A percentile compares a stretch with the other conserved stretches of the same genome.
Conservation (phyloP, 2,888 invertebrate species). For the Matsumyia berberina region DNA sequence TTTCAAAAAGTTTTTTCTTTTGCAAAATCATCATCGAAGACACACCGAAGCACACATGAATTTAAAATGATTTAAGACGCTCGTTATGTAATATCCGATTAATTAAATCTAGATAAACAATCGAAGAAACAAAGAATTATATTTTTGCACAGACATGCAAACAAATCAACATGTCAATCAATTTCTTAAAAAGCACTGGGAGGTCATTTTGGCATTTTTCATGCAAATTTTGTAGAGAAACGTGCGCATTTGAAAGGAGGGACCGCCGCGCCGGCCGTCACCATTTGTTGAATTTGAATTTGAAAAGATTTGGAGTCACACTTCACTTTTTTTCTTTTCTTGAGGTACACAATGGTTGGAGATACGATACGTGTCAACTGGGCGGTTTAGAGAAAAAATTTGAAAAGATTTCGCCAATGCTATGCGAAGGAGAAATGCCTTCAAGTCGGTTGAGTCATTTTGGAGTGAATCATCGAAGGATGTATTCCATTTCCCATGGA, state of each 20-base stretch:
- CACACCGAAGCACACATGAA: not conserved
- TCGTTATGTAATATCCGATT: slow-evolving; percentile 21
- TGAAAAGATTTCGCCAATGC: no score
- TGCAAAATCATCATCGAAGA: slow-evolving; percentile 26
- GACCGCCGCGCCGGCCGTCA: no score
- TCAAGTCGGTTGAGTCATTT: no score
- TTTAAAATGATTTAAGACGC: not conserved
- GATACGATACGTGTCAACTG: not conserved
- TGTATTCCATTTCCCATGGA: no score
- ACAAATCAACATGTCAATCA: not conserved
- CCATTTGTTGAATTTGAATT: not conserved
- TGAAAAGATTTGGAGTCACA: not conserved
- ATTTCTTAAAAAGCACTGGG: not conserved
- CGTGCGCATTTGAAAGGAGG: not conserved
- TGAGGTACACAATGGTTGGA: not conserved
- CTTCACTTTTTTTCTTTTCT: not conserved
- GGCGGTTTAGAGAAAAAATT: no score
- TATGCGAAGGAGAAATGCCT: no score
- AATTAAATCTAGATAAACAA: slow-evolving; percentile 1
- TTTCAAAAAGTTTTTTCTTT: slow-evolving; percentile 29
- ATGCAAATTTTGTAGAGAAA: slow-evolving; percentile 15
- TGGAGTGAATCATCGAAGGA: no score
- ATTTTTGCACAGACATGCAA: not conserved
- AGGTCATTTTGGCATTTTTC: slow-evolving; percentile 28
- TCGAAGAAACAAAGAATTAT: slow-evolving; percentile 17